Evolutionary conservation across 1,140 invertebrate species (phyloP).

Genomic region (Pseudomyrmex dendroicus): DNA sequence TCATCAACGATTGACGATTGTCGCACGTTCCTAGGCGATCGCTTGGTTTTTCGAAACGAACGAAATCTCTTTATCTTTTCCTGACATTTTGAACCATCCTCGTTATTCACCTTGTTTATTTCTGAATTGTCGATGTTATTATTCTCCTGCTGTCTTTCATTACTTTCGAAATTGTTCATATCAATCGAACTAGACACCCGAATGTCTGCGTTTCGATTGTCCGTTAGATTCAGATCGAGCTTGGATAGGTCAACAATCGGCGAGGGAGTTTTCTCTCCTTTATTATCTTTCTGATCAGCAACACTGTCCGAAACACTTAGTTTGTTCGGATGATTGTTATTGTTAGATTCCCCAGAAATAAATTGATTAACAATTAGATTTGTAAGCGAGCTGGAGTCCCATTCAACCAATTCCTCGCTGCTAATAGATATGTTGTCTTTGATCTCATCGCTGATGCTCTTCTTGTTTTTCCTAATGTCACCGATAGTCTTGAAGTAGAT

Average conservation of each 20-base stretch:
- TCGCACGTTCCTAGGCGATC: not conserved
- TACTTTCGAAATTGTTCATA: not conserved
- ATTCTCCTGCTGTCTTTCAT: not conserved
- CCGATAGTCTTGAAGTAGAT: constrained; percentile 84
- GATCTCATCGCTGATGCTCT: not conserved
- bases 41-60: constrained; percentile 33
- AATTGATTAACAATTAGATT: constrained; percentile 61
- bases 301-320: not conserved
- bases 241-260: constrained; percentile 68
- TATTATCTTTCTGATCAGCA: not conserved
- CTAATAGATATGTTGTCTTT: constrained; percentile 32
- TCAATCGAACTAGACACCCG: not conserved
- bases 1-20: constrained; percentile 51
- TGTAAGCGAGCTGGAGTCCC: constrained; percentile 59
- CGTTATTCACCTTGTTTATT: not conserved
- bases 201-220: not conserved
- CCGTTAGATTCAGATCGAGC: constrained; percentile 48
- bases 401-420: constrained; percentile 68
- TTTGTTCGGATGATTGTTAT: not conserved
- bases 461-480: constrained; percentile 74
- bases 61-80: constrained; percentile 29
- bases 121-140: constrained; percentile 29
- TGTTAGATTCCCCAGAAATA: not conserved
- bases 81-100: constrained; percentile 7
- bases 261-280: constrained; percentile 49